A percentile compares a stretch with the other conserved stretches of the same genome.
Evolutionary conservation across 1,140 invertebrate genomes (phyloP).

Genomic region (Sycophila sp.): DNA sequence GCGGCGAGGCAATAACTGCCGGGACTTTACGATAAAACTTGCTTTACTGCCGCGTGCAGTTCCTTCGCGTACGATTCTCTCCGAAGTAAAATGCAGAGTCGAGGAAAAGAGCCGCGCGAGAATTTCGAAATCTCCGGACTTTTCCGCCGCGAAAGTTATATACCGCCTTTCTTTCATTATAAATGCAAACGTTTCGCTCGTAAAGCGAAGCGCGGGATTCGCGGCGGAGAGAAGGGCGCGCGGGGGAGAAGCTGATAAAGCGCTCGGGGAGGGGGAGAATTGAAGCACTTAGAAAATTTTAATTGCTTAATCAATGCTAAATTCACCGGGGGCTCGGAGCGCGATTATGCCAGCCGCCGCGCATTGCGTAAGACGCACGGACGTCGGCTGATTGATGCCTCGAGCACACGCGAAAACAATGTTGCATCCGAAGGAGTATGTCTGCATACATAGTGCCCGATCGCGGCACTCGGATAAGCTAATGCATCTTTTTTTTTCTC

Average conservation of each 20-base stretch:
- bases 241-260: neutral
- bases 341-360: too few relatives aligned
- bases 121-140: slow-evolving; percentile 20
- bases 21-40: slow-evolving; percentile 50
- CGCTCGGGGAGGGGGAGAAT: neutral
- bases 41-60: slow-evolving; percentile 42
- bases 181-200: slow-evolving; percentile 31
- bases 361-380: too few relatives aligned
- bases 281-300: neutral
- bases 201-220: neutral
- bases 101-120: slow-evolving; percentile 22
- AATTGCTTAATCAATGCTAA: too few relatives aligned
- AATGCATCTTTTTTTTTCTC: too few relatives aligned
- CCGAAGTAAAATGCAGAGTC: too few relatives aligned
- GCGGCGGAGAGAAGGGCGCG: neutral
- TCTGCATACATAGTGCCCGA: too few relatives aligned
- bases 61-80: neutral
- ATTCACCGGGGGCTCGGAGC: too few relatives aligned
- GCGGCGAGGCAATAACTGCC: slow-evolving; percentile 36
- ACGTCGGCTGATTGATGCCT: too few relatives aligned
- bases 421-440: too few relatives aligned
- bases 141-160: slow-evolving; percentile 18
- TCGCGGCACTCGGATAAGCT: too few relatives aligned
- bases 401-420: too few relatives aligned
- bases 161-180: slow-evolving; percentile 33